Percentiles rank a stretch among this genome's conserved stretches.
Evolutionary conservation across 2,888 invertebrate species (phyloP).

Genomic region (Noctua fimbriata): DNA sequence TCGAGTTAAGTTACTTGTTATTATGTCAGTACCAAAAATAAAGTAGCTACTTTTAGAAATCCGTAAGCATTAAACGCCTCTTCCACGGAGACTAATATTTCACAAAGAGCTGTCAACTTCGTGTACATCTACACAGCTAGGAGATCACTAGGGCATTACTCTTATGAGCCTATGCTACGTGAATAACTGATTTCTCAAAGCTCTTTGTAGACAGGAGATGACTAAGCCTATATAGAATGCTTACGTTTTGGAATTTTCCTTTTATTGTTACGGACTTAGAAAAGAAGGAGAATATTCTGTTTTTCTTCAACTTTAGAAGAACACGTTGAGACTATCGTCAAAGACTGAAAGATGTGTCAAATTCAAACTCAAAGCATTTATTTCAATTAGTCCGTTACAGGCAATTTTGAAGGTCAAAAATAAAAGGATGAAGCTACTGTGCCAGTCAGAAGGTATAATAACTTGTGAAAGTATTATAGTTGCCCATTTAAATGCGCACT

Average conservation of each 20-base stretch:
- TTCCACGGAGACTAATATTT: conserved; percentile 14
- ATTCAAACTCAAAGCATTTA: too few relatives aligned
- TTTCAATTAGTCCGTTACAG: too few relatives aligned
- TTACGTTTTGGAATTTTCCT: too few relatives aligned
- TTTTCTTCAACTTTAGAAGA: background rate
- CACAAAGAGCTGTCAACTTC: background rate
- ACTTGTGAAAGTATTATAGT: too few relatives aligned
- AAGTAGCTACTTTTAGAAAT: background rate
- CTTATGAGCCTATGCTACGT: background rate
- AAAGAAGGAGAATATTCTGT: background rate
- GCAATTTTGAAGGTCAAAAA: too few relatives aligned
- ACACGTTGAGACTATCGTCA: background rate
- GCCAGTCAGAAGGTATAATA: too few relatives aligned
- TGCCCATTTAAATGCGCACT: too few relatives aligned
- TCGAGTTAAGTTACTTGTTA: background rate
- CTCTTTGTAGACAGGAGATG: background rate
- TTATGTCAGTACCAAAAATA: background rate
- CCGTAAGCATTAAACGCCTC: background rate
- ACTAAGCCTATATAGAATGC: background rate
- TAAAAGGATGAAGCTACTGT: too few relatives aligned
- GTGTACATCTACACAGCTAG: background rate
- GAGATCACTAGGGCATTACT: conserved; percentile 9
- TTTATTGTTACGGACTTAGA: too few relatives aligned
- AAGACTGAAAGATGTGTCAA: too few relatives aligned
- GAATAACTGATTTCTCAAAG: conserved; percentile 9